Conservation (phyloP, 35 echinoderm and acorn worm species). For the Apostichopus japonicus region DNA sequence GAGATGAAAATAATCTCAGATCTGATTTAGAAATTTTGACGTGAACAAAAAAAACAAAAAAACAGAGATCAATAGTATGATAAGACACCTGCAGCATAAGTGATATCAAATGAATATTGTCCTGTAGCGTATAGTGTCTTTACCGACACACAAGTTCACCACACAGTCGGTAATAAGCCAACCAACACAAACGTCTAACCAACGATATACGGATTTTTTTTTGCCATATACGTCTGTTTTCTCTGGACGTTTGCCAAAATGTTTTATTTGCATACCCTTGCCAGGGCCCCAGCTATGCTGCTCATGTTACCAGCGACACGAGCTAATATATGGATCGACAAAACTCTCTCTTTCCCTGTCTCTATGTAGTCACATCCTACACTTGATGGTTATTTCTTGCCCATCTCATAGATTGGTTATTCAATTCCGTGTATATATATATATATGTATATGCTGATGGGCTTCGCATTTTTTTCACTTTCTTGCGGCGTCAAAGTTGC, state of each 20-base stretch:
- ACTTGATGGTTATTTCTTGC: not conserved
- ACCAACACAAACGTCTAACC: too few relatives aligned
- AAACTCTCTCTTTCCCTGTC: not conserved
- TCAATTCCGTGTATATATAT: not conserved
- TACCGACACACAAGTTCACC: not conserved
- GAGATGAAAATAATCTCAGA: not conserved
- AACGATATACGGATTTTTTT: not conserved
- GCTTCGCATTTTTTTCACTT: not conserved
- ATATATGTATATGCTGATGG: not conserved
- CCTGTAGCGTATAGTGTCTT: not conserved
- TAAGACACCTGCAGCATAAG: slow-evolving; percentile 6
- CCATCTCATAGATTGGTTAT: not conserved
- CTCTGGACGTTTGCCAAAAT: not conserved
- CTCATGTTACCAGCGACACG: slow-evolving; percentile 5
- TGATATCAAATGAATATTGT: slow-evolving; percentile 14
- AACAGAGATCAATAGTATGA: not conserved
- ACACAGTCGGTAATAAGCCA: not conserved
- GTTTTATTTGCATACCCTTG: not conserved
- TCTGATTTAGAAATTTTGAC: not conserved
- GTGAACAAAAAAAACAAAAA: not conserved
- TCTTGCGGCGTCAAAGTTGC: not conserved
- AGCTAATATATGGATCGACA: slow-evolving; percentile 18
- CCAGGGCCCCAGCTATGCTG: not conserved
- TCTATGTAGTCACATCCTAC: not conserved
- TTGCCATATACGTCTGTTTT: not conserved